Percentiles rank a stretch among this genome's conserved stretches.
Conservation (phyloP, 2,113 vertebrate species). For the Machaerirhynchus nigripectus region DNA sequence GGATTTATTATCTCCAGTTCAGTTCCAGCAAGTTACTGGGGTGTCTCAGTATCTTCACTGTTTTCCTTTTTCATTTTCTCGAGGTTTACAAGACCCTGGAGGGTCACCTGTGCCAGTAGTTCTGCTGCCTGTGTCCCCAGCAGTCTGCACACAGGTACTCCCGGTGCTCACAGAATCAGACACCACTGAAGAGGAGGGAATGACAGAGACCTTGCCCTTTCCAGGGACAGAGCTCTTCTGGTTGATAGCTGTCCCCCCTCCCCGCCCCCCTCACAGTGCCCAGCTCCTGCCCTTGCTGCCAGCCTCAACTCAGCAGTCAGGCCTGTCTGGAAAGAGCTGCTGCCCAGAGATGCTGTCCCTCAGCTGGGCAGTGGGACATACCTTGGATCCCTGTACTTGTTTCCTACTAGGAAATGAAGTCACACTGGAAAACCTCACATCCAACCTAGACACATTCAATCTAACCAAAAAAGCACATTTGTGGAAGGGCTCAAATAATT, state of each 20-base stretch:
- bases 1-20: neutral
- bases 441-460: neutral
- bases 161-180: neutral
- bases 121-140: neutral
- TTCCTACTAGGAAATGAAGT: slow-evolving; percentile 23
- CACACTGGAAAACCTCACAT: neutral
- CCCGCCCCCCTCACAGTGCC: fast-evolving
- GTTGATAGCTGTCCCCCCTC: neutral
- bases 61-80: neutral
- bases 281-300: neutral
- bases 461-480: neutral
- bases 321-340: neutral
- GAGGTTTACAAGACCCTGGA: neutral
- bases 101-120: neutral
- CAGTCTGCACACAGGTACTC: neutral
- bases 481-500: neutral
- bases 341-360: neutral
- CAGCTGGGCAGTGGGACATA: neutral
- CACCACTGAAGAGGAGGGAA: neutral
- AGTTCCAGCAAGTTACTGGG: neutral
- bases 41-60: neutral
- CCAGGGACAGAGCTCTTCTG: neutral
- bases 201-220: neutral
- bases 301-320: fast-evolving
- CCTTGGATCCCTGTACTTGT: neutral